A percentile compares a stretch with the other conserved stretches of the same genome.
Evolutionary conservation across 2,888 invertebrate genomes (phyloP).

Genomic region (Scaptomyza reducta): DNA sequence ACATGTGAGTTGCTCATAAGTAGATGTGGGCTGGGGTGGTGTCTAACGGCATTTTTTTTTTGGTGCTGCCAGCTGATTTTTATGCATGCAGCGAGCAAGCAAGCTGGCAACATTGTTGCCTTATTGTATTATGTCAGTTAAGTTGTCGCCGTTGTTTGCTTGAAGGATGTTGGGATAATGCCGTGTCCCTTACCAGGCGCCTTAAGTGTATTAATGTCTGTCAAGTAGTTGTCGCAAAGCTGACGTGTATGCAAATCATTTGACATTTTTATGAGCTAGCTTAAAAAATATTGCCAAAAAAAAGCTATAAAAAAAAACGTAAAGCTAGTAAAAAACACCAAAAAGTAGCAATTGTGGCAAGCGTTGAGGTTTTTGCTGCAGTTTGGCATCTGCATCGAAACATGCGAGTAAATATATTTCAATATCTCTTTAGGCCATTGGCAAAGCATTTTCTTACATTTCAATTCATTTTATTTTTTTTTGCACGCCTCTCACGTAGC

Average conservation of each 20-base stretch:
- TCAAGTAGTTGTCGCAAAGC: slow-evolving; percentile 74
- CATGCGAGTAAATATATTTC: slow-evolving; percentile 61
- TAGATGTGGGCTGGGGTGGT: not conserved
- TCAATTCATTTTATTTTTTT: not conserved
- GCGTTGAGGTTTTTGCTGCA: slow-evolving; percentile 19
- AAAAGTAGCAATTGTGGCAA: slow-evolving; percentile 14
- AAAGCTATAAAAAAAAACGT: not conserved
- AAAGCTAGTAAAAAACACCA: not conserved
- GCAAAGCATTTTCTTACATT: slow-evolving; percentile 20
- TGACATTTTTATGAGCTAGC: slow-evolving; percentile 74
- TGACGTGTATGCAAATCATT: slow-evolving; percentile 78
- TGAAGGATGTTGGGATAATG: slow-evolving; percentile 73
- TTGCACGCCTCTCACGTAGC: slow-evolving; percentile 68
- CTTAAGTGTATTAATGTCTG: slow-evolving; percentile 81
- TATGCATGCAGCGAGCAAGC: slow-evolving; percentile 46
- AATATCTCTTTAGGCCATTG: slow-evolving; percentile 65
- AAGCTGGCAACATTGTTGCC: slow-evolving; percentile 52
- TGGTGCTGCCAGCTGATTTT: slow-evolving; percentile 45
- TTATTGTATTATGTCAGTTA: slow-evolving; percentile 80
- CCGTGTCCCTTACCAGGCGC: slow-evolving; percentile 66
- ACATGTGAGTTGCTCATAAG: slow-evolving; percentile 44
- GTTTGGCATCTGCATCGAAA: slow-evolving; percentile 10
- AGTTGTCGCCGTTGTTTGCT: slow-evolving; percentile 67
- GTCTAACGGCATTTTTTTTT: slow-evolving; percentile 42
- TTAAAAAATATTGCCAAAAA: slow-evolving; percentile 21